Evolutionary conservation across 2,797 vertebrate genomes (phyloP), one percentile per base, ranked within the genome.

Genomic region (Kryptopterus vitreolus): DNA sequence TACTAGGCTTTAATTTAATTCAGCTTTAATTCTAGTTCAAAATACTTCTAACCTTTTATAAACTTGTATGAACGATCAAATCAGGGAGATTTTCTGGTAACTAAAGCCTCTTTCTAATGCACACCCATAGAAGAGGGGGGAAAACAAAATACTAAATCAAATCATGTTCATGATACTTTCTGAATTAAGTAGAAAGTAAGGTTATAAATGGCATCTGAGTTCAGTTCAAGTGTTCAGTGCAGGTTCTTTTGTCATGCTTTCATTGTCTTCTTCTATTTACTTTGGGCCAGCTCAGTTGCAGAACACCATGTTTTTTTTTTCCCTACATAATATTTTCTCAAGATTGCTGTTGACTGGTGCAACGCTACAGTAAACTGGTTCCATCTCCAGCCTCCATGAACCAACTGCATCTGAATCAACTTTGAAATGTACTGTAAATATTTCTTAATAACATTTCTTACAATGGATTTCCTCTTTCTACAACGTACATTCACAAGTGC

Each of bases 391-490:
- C 66, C 57, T 82, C 62, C 61, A 55, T 68, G 70, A 73, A 61
- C 65, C 61, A 77, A 79, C 57, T 79, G 66, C 72, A 65, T 71
- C 75, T 53, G 78, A 80, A 76, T 81, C 52, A 82, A 73, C 46
- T 22, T 75, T 86, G 46, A 84, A 76, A 81, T 86, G 83, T 85
- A 82, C 71, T 88, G 84, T 87, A 86, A 79, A 85, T 84, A 86
- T 87, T 89, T 89, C 72, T 84, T 84, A 83, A 85, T 80, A 76
- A 55, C 72, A 57, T 87, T 87, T 88, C 80, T 86, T 86, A 84
- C 82, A 85, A 79, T 83, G 80, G 84, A 76, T 84, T 85, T 83
- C 81, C 81, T 83, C 85, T 88, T 89, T 89, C 81, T 89, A 85
- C 80, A 85, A 59, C 79, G 63, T 79, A 82, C 74, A 81, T 76